Conservation (phyloP, 1,140 invertebrate species). For the Latrodectus geometricus region DNA sequence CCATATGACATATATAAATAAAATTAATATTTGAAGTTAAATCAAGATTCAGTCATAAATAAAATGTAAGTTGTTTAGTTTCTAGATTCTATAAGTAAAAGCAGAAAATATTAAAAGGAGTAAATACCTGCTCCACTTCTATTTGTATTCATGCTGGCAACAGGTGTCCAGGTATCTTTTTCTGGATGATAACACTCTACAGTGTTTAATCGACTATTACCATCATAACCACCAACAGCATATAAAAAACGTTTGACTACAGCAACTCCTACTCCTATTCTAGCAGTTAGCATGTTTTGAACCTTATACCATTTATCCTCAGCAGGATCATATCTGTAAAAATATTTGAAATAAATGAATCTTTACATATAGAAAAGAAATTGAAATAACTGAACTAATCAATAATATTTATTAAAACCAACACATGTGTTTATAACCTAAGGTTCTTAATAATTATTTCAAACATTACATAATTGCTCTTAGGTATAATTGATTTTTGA, state of each 20-base stretch:
- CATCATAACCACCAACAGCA: conserved; percentile 97
- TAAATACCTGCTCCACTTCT: conserved; percentile 78
- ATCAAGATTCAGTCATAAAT: no score
- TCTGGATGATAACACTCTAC: conserved; percentile 84
- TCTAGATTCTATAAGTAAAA: no score
- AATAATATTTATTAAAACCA: no score
- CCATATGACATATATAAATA: no score
- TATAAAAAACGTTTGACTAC: conserved; percentile 86
- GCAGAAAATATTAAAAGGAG: no score
- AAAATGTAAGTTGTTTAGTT: no score
- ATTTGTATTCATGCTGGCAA: conserved; percentile 80
- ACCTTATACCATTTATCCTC: conserved; percentile 85
- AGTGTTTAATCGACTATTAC: conserved; percentile 96
- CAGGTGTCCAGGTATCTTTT: conserved; percentile 87
- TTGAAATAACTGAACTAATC: neutral
- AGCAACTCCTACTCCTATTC: conserved; percentile 87
- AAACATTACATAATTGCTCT: no score
- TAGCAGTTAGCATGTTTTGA: conserved; percentile 84
- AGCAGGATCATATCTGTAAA: conserved; percentile 85
- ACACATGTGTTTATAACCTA: no score
- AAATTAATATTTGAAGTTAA: no score
- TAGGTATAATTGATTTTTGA: no score
- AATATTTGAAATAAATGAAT: neutral
- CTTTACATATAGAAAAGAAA: neutral
- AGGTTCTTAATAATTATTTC: no score